phyloP scores from a whole-genome alignment of 2,797 vertebrate genomes.

The Sphenodon punctatus region DNA sequence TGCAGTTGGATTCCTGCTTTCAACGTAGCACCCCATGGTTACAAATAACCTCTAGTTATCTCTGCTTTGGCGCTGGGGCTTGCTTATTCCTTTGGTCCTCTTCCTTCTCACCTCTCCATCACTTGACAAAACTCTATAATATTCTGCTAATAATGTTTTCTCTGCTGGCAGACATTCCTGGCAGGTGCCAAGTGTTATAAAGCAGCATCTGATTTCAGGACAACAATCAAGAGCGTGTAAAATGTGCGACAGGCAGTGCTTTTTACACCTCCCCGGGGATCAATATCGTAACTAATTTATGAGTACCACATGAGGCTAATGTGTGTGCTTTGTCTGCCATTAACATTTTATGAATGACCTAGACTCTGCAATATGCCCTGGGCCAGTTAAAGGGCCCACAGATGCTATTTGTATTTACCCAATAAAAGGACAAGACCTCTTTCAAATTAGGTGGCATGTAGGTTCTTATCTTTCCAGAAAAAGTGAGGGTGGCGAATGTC shows the following conservation, averaged over 20 bases:
- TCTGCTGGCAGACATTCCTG: not conserved
- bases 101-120: accelerated
- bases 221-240: not conserved
- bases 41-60: too few relatives aligned
- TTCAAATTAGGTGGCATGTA: not conserved
- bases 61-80: too few relatives aligned
- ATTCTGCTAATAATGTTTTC: not conserved
- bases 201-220: not conserved
- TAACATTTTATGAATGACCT: not conserved
- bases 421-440: not conserved
- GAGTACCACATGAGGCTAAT: not conserved
- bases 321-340: not conserved
- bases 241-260: not conserved
- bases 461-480: not conserved
- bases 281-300: not conserved
- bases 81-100: too few relatives aligned
- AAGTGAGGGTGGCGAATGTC: not conserved
- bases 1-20: too few relatives aligned
- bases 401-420: not conserved
- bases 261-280: not conserved
- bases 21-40: too few relatives aligned
- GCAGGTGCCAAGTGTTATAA: too few relatives aligned
- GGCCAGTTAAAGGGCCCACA: not conserved
- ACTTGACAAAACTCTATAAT: not conserved
- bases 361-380: not conserved